Conservation (phyloP, 2,888 invertebrate species). For the Pantelozetes paolii region DNA sequence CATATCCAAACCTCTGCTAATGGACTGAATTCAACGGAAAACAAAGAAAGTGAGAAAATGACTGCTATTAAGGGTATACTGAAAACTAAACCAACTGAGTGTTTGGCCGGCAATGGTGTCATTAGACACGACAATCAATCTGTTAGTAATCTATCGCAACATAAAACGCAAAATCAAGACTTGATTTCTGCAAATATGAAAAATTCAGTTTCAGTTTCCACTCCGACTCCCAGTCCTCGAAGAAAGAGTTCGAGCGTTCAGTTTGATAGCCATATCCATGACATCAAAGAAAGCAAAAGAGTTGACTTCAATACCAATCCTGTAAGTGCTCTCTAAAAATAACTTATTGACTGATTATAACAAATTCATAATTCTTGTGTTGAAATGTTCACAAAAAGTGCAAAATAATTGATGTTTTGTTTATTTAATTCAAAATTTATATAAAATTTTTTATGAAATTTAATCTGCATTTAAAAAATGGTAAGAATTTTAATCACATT, state of each 20-base stretch:
- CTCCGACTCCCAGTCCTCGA: neutral
- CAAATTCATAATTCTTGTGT: neutral
- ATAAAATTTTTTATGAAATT: too few relatives aligned
- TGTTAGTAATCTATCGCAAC: neutral
- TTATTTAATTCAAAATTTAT: too few relatives aligned
- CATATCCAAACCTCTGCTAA: neutral
- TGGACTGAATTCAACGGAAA: neutral
- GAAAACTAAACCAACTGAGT: neutral
- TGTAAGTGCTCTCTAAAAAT: neutral
- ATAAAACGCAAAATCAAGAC: conserved; percentile 27
- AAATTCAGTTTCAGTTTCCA: too few relatives aligned
- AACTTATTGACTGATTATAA: too few relatives aligned
- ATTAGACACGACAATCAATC: neutral
- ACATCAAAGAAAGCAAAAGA: neutral
- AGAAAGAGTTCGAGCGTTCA: conserved; percentile 19
- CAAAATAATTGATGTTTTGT: too few relatives aligned
- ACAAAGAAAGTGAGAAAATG: neutral
- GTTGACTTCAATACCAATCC: neutral
- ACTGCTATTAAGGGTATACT: conserved; percentile 26
- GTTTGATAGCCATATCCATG: neutral
- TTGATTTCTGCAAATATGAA: neutral
- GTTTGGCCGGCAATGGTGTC: neutral
- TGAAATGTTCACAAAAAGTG: neutral
- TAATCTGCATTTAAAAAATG: too few relatives aligned
- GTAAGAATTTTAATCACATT: neutral